These are phyloP conservation scores for Pammene fasciana DNA, from an alignment of 2,888 invertebrate species.

Conservation along the genomic window DNA sequence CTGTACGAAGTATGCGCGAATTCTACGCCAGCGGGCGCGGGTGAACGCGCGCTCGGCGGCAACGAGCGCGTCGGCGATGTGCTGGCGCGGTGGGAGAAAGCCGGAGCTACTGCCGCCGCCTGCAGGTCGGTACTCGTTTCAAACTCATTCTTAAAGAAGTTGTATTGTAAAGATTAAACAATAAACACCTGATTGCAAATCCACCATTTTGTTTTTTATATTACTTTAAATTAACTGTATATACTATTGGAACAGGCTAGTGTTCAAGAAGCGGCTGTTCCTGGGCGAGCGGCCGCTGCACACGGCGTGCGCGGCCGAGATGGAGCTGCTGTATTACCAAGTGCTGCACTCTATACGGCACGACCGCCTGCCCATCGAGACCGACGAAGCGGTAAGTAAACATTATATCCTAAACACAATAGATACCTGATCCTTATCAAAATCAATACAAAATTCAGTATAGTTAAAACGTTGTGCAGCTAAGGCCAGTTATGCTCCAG, in stretches of 20 bases:
- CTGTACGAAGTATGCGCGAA: slow-evolving; percentile 95
- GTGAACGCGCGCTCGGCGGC: slow-evolving; percentile 91
- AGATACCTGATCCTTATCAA: no score
- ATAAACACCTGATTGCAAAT: no score
- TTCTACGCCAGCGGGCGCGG: slow-evolving; percentile 79
- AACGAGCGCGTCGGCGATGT: slow-evolving; percentile 97
- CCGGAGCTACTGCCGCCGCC: slow-evolving; percentile 87
- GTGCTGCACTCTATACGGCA: slow-evolving; percentile 94
- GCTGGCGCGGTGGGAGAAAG: slow-evolving; percentile 97
- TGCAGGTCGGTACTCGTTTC: slow-evolving; percentile 72
- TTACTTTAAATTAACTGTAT: neutral
- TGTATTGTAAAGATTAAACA: no score
- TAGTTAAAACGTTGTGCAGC: no score
- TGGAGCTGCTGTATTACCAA: slow-evolving; percentile 96
- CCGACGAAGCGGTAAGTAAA: slow-evolving; percentile 95
- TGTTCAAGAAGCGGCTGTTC: slow-evolving; percentile 78
- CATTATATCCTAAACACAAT: neutral
- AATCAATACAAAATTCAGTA: no score
- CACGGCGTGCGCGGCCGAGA: slow-evolving; percentile 90
- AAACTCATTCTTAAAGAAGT: no score
- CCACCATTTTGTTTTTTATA: neutral
- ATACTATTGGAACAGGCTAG: slow-evolving; percentile 54
- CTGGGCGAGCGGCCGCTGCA: slow-evolving; percentile 74
- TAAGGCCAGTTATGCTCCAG: no score
- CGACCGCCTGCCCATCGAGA: slow-evolving; percentile 95